phyloP scores from a whole-genome alignment of 2,888 invertebrate genomes.

The Diarsia rubi region DNA sequence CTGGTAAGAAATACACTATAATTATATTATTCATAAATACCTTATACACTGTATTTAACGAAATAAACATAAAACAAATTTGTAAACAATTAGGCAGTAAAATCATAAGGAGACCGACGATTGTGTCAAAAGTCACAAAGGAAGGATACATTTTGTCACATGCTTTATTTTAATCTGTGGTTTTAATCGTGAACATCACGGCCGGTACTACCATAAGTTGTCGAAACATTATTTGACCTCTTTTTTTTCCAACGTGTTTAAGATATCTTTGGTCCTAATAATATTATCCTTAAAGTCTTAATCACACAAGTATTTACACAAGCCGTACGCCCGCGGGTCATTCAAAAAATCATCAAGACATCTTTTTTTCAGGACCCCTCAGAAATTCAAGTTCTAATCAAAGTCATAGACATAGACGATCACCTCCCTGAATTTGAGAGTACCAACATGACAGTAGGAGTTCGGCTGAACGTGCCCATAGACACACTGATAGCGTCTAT shows the following conservation, averaged over 20 bases:
- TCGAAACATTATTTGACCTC: too few relatives aligned
- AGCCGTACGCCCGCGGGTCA: background rate
- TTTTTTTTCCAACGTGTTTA: too few relatives aligned
- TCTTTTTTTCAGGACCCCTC: slow-evolving; percentile 91
- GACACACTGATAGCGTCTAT: slow-evolving; percentile 93
- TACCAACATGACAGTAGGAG: slow-evolving; percentile 93
- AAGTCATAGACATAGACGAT: slow-evolving; percentile 93
- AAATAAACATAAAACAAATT: background rate
- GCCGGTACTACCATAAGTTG: background rate
- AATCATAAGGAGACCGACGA: background rate
- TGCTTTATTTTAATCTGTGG: too few relatives aligned
- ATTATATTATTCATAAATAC: too few relatives aligned
- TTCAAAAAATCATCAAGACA: background rate
- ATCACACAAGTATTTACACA: too few relatives aligned
- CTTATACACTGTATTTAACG: background rate
- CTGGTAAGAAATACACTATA: slow-evolving; percentile 80
- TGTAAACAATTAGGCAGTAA: too few relatives aligned
- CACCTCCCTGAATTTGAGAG: slow-evolving; percentile 93
- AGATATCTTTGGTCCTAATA: too few relatives aligned
- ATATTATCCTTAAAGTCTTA: too few relatives aligned
- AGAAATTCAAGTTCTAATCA: slow-evolving; percentile 92
- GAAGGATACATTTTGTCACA: background rate
- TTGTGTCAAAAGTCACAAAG: background rate
- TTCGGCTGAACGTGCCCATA: slow-evolving; percentile 94
- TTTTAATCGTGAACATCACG: background rate